These are phyloP conservation scores for Xiphydria camelus DNA, from an alignment of 2,888 invertebrate species.

Conservation along the genomic window DNA sequence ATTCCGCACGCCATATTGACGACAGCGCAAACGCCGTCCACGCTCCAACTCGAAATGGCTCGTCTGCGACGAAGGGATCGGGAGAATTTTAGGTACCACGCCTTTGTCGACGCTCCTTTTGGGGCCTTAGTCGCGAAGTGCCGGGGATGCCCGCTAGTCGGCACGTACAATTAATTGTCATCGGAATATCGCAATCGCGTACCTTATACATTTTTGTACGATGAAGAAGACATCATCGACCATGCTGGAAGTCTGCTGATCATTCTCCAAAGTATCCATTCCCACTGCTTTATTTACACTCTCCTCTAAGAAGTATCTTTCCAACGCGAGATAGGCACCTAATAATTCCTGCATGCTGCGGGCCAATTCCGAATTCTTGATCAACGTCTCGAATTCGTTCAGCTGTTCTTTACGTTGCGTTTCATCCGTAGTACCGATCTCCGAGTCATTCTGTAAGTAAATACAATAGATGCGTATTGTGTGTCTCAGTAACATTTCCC, in stretches of 20 bases:
- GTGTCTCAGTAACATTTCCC: no score
- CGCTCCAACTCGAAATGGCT: conserved; percentile 85
- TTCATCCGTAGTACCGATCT: conserved; percentile 63
- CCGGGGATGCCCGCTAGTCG: no score
- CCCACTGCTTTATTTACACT: conserved; percentile 89
- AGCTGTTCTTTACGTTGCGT: conserved; percentile 59
- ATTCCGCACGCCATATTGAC: conserved; percentile 90
- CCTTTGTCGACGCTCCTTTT: no score
- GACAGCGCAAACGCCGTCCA: conserved; percentile 95
- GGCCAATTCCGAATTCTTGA: conserved; percentile 74
- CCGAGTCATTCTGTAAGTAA: conserved; percentile 64
- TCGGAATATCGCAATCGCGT: no score
- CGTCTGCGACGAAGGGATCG: conserved; percentile 63
- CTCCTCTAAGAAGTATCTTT: conserved; percentile 94
- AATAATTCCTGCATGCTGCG: conserved; percentile 81
- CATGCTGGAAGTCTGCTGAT: conserved; percentile 83
- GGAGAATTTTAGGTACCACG: not conserved
- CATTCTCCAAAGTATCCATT: conserved; percentile 75
- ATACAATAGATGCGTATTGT: no score
- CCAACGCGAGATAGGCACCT: conserved; percentile 86
- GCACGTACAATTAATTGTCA: no score
- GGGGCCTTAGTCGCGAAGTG: no score
- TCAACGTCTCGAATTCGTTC: conserved; percentile 66
- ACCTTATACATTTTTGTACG: conserved; percentile 91
- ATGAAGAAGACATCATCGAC: conserved; percentile 98